phyloP scores from a whole-genome alignment of 2,888 invertebrate species.

The Phrixothrix hirtus region DNA sequence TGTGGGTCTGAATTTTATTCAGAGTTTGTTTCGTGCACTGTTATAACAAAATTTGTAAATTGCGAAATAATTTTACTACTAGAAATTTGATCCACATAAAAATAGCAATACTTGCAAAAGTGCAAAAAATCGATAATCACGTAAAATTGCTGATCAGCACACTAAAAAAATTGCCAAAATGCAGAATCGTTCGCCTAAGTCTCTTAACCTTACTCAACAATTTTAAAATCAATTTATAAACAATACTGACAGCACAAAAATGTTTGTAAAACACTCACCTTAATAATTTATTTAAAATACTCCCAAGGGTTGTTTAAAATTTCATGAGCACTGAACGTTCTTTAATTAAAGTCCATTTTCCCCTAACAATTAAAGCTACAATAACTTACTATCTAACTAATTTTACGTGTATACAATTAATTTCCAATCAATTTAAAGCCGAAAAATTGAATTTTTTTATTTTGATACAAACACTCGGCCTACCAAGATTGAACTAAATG shows the following conservation, averaged over 20 bases:
- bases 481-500: constrained; percentile 54
- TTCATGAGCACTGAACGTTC: not conserved
- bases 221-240: constrained; percentile 2
- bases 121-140: too few species aligned
- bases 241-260: not conserved
- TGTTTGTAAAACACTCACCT: too few species aligned
- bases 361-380: not conserved
- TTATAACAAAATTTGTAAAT: constrained; percentile 16
- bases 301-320: not conserved
- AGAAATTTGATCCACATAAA: too few species aligned
- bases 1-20: constrained; percentile 58
- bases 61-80: constrained; percentile 11
- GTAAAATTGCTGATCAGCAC: not conserved
- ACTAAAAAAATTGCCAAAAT: not conserved
- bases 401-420: constrained; percentile 1
- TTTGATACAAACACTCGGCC: constrained; percentile 26
- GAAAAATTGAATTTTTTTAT: constrained; percentile 24
- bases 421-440: not conserved
- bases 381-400: not conserved
- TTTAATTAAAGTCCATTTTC: not conserved
- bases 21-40: constrained; percentile 54
- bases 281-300: not conserved
- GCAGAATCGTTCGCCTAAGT: too few species aligned
- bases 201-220: constrained; percentile 19
- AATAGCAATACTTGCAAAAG: too few species aligned